phyloP scores from a whole-genome alignment of 35 echinoderm and acorn worm genomes.

The Apostichopus japonicus region DNA sequence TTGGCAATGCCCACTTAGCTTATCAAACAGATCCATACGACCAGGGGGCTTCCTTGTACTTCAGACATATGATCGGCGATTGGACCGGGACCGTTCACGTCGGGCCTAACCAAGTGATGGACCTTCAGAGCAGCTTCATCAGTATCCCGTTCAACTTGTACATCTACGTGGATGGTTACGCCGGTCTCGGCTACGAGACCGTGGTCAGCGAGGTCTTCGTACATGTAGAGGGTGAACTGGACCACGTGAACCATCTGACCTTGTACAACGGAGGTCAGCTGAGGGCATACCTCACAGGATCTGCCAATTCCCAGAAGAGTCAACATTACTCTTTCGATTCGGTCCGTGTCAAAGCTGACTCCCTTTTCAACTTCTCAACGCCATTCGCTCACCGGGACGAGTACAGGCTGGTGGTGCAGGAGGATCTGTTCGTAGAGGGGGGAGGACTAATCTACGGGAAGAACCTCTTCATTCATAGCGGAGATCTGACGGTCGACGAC shows the following conservation, averaged over 20 bases:
- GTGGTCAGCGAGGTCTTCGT: slow-evolving; percentile 80
- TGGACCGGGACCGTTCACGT: slow-evolving; percentile 78
- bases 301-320: slow-evolving; percentile 2
- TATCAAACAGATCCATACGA: slow-evolving; percentile 80
- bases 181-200: slow-evolving; percentile 69
- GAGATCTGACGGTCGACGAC: slow-evolving; percentile 87
- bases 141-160: slow-evolving; percentile 82
- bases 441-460: slow-evolving; percentile 81
- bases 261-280: slow-evolving; percentile 79
- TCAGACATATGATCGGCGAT: slow-evolving; percentile 91
- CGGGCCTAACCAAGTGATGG: slow-evolving; percentile 94
- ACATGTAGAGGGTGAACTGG: slow-evolving; percentile 76
- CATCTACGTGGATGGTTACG: slow-evolving; percentile 76
- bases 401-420: slow-evolving; percentile 56
- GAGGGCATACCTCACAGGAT: slow-evolving; percentile 38
- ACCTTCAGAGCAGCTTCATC: slow-evolving; percentile 64
- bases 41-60: slow-evolving; percentile 66
- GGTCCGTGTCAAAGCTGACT: slow-evolving; percentile 72
- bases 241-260: slow-evolving; percentile 82
- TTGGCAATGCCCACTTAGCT: slow-evolving; percentile 82
- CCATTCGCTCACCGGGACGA: slow-evolving; percentile 76
- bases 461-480: slow-evolving; percentile 58
- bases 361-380: slow-evolving; percentile 59
- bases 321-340: slow-evolving; percentile 34
- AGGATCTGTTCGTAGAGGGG: slow-evolving; percentile 73